A percentile compares a stretch with the other conserved stretches of the same genome.
phyloP scores from a whole-genome alignment of 2,113 vertebrate species.

The Isichthys henryi region DNA sequence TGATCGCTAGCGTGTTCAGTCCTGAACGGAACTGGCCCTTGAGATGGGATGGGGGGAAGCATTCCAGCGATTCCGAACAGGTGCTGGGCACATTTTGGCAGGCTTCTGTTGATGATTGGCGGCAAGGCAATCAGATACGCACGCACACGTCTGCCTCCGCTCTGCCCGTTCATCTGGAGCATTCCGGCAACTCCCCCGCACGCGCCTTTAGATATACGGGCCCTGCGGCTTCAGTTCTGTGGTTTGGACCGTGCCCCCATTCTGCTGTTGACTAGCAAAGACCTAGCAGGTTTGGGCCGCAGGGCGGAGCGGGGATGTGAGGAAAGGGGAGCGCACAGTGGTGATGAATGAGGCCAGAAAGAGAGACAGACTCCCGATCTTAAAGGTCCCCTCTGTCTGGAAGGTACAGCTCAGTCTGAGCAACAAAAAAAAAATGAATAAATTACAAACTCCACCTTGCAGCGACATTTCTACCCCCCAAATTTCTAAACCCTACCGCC shows the following conservation, averaged over 20 bases:
- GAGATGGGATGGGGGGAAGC: neutral
- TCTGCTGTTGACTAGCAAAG: neutral
- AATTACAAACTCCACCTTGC: conserved; percentile 11
- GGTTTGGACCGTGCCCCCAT: neutral
- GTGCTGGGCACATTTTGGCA: neutral
- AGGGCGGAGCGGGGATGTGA: neutral
- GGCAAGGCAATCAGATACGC: neutral
- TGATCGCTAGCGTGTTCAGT: neutral
- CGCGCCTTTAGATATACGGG: neutral
- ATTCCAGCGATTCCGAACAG: neutral
- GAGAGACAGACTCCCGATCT: neutral
- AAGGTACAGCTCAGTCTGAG: neutral
- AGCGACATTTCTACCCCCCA: conserved; percentile 20
- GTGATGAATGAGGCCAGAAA: neutral
- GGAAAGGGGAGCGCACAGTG: neutral
- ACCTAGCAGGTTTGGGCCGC: neutral
- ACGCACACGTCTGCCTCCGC: neutral
- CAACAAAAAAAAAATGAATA: neutral
- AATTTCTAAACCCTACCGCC: neutral
- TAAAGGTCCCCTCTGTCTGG: neutral
- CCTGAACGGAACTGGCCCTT: neutral
- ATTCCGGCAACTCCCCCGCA: neutral
- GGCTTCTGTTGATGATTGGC: neutral
- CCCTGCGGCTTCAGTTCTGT: neutral
- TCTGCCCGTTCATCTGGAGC: neutral